Base-by-base conservation (phyloP, 1,140 invertebrate species). In the Listronotus oregonensis region DNA sequence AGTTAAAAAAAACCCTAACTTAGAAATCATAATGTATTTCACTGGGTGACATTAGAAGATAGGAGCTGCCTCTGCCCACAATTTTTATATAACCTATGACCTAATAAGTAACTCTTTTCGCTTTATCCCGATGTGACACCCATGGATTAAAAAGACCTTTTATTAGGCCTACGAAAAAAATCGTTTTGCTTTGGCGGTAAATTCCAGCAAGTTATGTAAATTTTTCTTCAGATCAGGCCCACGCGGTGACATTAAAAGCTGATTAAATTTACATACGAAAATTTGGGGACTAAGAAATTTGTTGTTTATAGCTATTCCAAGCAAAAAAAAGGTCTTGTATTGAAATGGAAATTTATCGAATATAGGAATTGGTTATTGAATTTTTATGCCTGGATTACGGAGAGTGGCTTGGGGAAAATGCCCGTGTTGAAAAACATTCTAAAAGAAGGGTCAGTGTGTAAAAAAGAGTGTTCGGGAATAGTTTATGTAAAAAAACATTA, bases 231-330 rank as follows among this genome's bases (percentile, higher is more conserved):
- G 60, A 63, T 63, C 60, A 54, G 27, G 21, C 50, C 60, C 40
- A 55, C 42, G 49, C 52, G 12, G 40, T 50, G 60, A 63, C 60
- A 63, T 63, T 63, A 63, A 63, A 63, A 63, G 32, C 52, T 54
- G 60, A 63, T 63, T 39, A 63, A 63, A 63, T 63, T 63, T 63
- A 52, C 60, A 63, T 63, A 63, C 12, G 43, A 40, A 44, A 63
- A 63, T 63, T 32, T 46, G 14, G 32, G 50, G 50, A 32, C 43
- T 55, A 39, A 31, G 50, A 63, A 63, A 63, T 63, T 63, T 61
- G 59, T 61, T 61, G 56, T 46, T 47, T 58, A 47, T 58, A 27
- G 42, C 42, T 31, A 58, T 49, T 49, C 44, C 11, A 46, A 46
- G 15, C 43, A 58, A 44, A 57, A n/a, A n/a, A 12, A 21, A 27